phyloP scores from a whole-genome alignment of 2,888 invertebrate genomes.

The Tetragonisca angustula region DNA sequence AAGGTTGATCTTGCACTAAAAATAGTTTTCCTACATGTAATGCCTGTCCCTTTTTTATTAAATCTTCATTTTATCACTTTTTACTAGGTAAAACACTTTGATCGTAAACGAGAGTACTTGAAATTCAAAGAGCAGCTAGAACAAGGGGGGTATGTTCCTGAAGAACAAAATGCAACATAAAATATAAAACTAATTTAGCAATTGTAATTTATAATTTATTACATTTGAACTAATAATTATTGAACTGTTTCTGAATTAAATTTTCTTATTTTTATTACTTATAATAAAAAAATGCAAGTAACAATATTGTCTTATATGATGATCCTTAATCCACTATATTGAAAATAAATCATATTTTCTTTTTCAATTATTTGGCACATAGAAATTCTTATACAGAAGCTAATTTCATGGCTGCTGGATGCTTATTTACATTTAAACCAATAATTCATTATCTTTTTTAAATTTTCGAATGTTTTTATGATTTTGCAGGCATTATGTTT shows the following conservation, averaged over 20 bases:
- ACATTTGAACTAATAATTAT: constrained; percentile 58
- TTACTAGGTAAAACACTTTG: constrained; percentile 93
- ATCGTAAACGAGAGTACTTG: constrained; percentile 94
- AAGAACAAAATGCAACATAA: constrained; percentile 78
- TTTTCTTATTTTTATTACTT: constrained; percentile 59
- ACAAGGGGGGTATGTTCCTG: constrained; percentile 93
- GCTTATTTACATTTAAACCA: constrained; percentile 53
- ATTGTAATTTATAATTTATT: constrained; percentile 58
- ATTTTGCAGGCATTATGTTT: constrained; percentile 49
- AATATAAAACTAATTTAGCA: constrained; percentile 61
- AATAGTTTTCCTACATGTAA: neutral
- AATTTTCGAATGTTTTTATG: constrained; percentile 21
- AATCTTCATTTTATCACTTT: constrained; percentile 46
- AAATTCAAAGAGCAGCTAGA: constrained; percentile 95
- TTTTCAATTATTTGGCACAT: constrained; percentile 22
- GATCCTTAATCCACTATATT: constrained; percentile 60
- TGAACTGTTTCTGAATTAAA: constrained; percentile 51
- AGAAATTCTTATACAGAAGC: constrained; percentile 20
- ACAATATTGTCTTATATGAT: constrained; percentile 58
- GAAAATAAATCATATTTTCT: constrained; percentile 28
- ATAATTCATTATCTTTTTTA: constrained; percentile 32
- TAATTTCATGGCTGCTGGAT: constrained; percentile 45
- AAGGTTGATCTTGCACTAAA: no score
- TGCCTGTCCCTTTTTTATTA: constrained; percentile 28
- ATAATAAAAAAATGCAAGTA: constrained; percentile 68